phyloP scores from a whole-genome alignment of 2,888 invertebrate genomes.

The Cephus pulcher region DNA sequence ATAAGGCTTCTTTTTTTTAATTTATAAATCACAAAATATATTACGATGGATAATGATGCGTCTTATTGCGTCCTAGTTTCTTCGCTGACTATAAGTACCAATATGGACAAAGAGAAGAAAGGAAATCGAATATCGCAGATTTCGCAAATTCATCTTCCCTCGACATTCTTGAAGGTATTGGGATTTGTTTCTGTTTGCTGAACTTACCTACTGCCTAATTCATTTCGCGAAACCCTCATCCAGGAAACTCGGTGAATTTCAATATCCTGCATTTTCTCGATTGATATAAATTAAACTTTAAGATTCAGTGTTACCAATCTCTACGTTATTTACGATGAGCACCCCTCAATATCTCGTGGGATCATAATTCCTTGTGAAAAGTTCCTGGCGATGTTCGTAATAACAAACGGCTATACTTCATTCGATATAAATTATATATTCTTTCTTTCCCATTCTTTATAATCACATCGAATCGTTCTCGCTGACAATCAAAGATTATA shows the following conservation, averaged over 20 bases:
- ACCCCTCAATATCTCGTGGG: background rate
- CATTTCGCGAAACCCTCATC: conserved; percentile 29
- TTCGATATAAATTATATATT: background rate
- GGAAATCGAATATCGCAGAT: conserved; percentile 17
- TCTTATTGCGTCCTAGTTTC: background rate
- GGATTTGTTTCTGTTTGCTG: conserved; percentile 43
- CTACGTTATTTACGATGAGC: background rate
- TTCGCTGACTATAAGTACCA: background rate
- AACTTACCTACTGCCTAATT: conserved; percentile 40
- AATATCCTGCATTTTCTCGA: conserved; percentile 9
- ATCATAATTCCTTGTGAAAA: background rate
- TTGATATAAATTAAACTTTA: conserved; percentile 34
- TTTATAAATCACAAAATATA: background rate
- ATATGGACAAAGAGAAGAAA: background rate
- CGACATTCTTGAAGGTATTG: conserved; percentile 37
- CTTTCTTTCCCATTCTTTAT: background rate
- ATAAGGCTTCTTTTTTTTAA: background rate
- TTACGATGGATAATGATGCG: background rate
- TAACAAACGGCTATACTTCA: background rate
- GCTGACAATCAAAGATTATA: background rate
- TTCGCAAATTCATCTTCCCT: conserved; percentile 21
- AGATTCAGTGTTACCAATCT: conserved; percentile 13
- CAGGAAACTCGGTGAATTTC: conserved; percentile 17
- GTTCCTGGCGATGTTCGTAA: background rate
- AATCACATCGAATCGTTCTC: background rate